Evolutionary conservation across 2,797 vertebrate genomes (phyloP).

Genomic region (Pampus argenteus): DNA sequence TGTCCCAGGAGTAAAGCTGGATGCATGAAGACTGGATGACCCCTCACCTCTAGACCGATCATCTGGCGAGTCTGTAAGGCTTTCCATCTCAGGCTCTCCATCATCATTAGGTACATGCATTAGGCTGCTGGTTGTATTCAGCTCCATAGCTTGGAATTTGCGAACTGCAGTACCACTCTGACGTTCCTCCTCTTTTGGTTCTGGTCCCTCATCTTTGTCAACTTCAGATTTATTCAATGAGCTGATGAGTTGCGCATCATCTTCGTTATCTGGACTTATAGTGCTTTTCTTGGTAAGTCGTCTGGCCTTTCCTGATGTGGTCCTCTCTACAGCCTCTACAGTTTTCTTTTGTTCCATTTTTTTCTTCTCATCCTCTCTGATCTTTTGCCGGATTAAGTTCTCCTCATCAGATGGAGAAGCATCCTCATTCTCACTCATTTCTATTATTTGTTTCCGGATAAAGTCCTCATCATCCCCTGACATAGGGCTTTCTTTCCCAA

Average conservation of each 20-base stretch:
- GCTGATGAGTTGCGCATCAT: constrained; percentile 81
- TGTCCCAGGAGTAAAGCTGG: constrained; percentile 98
- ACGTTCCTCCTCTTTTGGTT: constrained; percentile 84
- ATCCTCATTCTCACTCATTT: constrained; percentile 97
- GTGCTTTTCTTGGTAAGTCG: constrained; percentile 89
- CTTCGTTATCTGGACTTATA: constrained; percentile 90
- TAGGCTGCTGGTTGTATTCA: constrained; percentile 89
- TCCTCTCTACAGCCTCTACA: constrained; percentile 83
- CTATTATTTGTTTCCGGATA: constrained; percentile 94
- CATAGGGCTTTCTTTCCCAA: constrained; percentile 91
- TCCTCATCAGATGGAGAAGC: constrained; percentile 95
- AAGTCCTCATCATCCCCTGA: constrained; percentile 96
- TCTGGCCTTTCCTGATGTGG: constrained; percentile 83
- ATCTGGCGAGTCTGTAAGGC: constrained; percentile 98
- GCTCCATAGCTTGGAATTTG: constrained; percentile 96
- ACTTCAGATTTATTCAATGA: constrained; percentile 83
- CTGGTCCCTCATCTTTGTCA: constrained; percentile 76
- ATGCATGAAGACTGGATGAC: constrained; percentile 97
- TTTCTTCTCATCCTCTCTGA: constrained; percentile 87
- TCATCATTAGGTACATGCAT: constrained; percentile 83
- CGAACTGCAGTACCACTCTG: constrained; percentile 88
- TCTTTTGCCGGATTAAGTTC: constrained; percentile 87
- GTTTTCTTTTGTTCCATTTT: constrained; percentile 83
- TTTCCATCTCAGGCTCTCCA: constrained; percentile 91
- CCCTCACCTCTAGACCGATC: constrained; percentile 96